Base-by-base conservation (phyloP, 2,113 vertebrate species). In the Henicopernis longicauda region DNA sequence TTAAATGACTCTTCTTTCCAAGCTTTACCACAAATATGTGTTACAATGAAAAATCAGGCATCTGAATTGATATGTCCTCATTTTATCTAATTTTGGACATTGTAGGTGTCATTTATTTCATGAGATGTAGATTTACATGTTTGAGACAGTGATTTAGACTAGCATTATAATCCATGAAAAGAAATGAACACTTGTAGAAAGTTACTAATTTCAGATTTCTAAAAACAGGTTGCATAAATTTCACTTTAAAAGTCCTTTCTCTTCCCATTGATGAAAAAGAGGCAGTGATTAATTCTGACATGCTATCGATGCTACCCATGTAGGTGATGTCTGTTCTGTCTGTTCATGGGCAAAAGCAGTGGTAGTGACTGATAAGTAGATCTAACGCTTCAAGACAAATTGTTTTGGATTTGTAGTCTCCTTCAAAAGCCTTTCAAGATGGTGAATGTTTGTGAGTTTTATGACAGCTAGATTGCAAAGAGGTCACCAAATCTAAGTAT, bases 81-180 rank as follows among this genome's bases (percentile, higher is more conserved):
- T 82, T 93, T 86, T 57, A 27, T 90, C 25, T 80, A 49, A 52
- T 69, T 94, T 91, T 88, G 52, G 27, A 69, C 16, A 7, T 61
- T 72, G 54, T 71, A 72, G 90, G 47, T 87, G 66, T 49, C 40
- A 54, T 95, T 84, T 91, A 36, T 76, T 29, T 85, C 27, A 27
- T 31, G 40, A 89, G 21, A 47, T 40, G 10, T 63, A 82, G 29
- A 25, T 59, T 71, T 71, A n/a, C 22, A 9, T 59, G 38, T 74
- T 85, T 65, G 84, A 84, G 57, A 16, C 17, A 14, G 54, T 72
- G 65, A 65, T 79, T 84, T 89, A 76, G 38, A 36, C 19, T 86
- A 82, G 55, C 32, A 25, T 92, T 62, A 38, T 70, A 81, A 55
- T 57, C 3, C 1, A 2, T 66, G 18, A 57, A 84, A 84, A 59